Percentiles rank a stretch among this genome's conserved stretches.
Conservation (phyloP, 2,888 invertebrate species). For the Chrysolina haemoptera region DNA sequence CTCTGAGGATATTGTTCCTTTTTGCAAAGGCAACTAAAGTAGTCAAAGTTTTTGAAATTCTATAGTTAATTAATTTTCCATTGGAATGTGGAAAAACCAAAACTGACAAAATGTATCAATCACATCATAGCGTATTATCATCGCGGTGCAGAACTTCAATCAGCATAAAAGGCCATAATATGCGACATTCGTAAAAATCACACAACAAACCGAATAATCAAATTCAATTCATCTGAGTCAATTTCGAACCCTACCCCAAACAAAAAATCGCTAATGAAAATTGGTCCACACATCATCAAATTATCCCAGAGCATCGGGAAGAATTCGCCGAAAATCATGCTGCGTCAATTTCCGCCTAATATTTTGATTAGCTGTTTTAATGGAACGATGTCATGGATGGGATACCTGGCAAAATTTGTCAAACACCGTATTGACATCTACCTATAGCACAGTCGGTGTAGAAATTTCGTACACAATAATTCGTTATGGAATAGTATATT, state of each 20-base stretch:
- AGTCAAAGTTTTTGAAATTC: no score
- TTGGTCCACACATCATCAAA: constrained; percentile 14
- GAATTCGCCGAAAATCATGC: background rate
- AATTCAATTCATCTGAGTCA: background rate
- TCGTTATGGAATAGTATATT: no score
- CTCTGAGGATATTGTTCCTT: no score
- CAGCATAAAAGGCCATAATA: background rate
- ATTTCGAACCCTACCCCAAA: background rate
- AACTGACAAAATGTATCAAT: background rate
- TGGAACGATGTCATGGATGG: background rate
- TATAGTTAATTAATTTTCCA: no score
- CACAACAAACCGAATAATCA: background rate
- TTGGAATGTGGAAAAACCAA: no score
- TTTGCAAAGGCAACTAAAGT: no score
- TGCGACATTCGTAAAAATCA: background rate
- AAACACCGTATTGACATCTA: background rate
- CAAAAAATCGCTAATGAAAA: constrained; percentile 11
- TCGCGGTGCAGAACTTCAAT: background rate
- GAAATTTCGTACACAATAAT: no score
- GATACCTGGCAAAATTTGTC: background rate
- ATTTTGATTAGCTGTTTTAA: constrained; percentile 15
- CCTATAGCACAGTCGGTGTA: no score
- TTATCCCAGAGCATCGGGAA: background rate
- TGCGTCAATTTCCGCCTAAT: background rate
- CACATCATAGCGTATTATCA: background rate